Evolutionary conservation across 2,797 vertebrate genomes (phyloP).

Genomic region (Chloroceryle inda): DNA sequence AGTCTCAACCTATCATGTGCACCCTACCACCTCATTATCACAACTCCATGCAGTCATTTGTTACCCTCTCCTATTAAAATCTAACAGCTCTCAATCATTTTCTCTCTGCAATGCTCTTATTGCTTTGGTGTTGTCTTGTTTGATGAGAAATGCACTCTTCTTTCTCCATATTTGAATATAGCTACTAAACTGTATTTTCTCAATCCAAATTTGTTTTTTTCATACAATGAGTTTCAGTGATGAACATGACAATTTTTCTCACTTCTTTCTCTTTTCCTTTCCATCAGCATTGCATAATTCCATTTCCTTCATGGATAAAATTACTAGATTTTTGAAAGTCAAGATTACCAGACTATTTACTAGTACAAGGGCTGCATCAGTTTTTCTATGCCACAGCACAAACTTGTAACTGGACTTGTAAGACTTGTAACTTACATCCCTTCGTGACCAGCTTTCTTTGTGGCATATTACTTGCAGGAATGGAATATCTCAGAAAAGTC

Average conservation of each 20-base stretch:
- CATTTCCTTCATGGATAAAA: neutral
- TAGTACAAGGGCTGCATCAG: neutral
- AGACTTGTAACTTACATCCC: neutral
- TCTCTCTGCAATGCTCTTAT: neutral
- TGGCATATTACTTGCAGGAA: neutral
- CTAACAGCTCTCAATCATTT: neutral
- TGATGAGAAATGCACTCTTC: neutral
- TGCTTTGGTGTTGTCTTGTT: constrained; percentile 3
- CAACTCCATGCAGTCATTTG: neutral
- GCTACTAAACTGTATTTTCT: neutral
- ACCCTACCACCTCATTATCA: neutral
- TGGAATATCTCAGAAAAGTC: neutral
- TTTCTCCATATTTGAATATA: neutral
- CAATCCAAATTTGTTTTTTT: neutral
- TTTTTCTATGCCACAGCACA: neutral
- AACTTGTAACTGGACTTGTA: neutral
- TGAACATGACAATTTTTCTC: neutral
- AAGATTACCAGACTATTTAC: neutral
- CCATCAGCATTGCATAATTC: neutral
- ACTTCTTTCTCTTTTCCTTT: neutral
- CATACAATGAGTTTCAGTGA: neutral
- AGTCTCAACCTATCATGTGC: neutral
- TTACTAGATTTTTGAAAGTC: neutral
- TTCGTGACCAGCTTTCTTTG: neutral
- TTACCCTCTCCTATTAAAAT: neutral